Evolutionary conservation across 2,113 vertebrate genomes (phyloP).

Genomic region (Brachirus orientalis): DNA sequence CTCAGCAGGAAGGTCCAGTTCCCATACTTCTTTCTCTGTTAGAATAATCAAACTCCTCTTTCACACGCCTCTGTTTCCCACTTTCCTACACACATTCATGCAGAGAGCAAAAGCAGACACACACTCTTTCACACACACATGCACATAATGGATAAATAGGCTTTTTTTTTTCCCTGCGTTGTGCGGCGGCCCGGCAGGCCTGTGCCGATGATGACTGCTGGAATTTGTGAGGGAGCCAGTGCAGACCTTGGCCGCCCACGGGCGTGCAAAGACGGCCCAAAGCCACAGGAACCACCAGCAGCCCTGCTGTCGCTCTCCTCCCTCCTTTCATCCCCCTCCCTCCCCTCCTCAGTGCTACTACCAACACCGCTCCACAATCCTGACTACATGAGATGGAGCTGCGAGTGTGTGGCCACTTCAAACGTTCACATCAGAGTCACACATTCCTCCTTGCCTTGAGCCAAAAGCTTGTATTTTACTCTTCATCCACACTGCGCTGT

Average conservation of each 20-base stretch:
- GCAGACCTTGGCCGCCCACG: slow-evolving; percentile 72
- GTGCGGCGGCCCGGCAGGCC: slow-evolving; percentile 47
- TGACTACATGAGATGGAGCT: slow-evolving; percentile 49
- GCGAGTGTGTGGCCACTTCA: slow-evolving; percentile 51
- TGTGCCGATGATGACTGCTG: slow-evolving; percentile 74
- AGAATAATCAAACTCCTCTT: slow-evolving; percentile 62
- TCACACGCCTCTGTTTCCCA: slow-evolving; percentile 52
- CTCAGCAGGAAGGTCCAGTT: slow-evolving; percentile 47
- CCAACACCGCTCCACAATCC: slow-evolving; percentile 44
- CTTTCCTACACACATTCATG: slow-evolving; percentile 34
- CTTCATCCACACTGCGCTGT: slow-evolving; percentile 15
- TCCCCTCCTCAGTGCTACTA: slow-evolving; percentile 35
- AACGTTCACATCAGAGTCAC: slow-evolving; percentile 53
- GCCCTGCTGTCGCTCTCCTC: slow-evolving; percentile 50
- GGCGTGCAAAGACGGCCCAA: slow-evolving; percentile 68
- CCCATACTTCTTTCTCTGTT: slow-evolving; percentile 48
- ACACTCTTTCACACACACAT: slow-evolving; percentile 8
- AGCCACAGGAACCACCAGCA: slow-evolving; percentile 78
- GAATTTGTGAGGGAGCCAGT: slow-evolving; percentile 75
- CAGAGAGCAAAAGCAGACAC: slow-evolving; percentile 49
- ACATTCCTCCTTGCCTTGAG: slow-evolving; percentile 53
- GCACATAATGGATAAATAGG: slow-evolving; percentile 58
- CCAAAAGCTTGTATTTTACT: slow-evolving; percentile 27
- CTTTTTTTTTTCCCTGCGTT: slow-evolving; percentile 54
- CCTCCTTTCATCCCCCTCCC: slow-evolving; percentile 49